phyloP scores from a whole-genome alignment of 2,113 vertebrate genomes.

The Macrotus californicus region DNA sequence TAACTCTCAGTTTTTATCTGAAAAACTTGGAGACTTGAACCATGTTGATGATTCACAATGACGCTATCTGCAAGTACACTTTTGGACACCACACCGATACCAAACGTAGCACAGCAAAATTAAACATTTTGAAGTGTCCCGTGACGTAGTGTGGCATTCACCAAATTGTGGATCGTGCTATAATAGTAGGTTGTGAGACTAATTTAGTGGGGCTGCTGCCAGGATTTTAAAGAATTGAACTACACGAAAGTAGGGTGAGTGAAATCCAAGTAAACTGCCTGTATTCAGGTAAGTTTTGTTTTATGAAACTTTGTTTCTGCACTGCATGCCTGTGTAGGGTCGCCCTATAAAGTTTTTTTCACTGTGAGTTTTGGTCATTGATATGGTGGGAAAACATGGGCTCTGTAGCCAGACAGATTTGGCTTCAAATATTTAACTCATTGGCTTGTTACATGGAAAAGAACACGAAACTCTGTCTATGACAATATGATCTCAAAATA shows the following conservation, averaged over 20 bases:
- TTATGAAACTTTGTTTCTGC: not conserved
- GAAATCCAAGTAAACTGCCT: not conserved
- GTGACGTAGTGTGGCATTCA: not conserved
- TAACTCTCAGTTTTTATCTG: not conserved
- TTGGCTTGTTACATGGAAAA: not conserved
- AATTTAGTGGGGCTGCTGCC: not conserved
- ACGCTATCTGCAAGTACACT: not conserved
- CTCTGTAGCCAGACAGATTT: not conserved
- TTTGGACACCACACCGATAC: not conserved
- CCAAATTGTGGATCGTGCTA: not conserved
- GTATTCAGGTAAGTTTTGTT: not conserved
- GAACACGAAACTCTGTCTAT: not conserved
- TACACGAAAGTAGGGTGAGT: not conserved
- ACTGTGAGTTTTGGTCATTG: not conserved
- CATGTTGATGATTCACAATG: not conserved
- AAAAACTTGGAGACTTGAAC: not conserved
- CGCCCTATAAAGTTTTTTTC: not conserved
- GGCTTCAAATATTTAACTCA: not conserved
- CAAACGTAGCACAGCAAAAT: not conserved
- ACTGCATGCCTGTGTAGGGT: not conserved
- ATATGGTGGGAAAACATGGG: not conserved
- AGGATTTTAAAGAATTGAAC: not conserved
- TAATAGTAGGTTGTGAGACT: not conserved
- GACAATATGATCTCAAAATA: not conserved
- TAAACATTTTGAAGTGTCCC: not conserved